Evolutionary conservation across 1,140 invertebrate genomes (phyloP), one percentile per base, ranked within the genome.

Genomic region (Drosophila asahinai): DNA sequence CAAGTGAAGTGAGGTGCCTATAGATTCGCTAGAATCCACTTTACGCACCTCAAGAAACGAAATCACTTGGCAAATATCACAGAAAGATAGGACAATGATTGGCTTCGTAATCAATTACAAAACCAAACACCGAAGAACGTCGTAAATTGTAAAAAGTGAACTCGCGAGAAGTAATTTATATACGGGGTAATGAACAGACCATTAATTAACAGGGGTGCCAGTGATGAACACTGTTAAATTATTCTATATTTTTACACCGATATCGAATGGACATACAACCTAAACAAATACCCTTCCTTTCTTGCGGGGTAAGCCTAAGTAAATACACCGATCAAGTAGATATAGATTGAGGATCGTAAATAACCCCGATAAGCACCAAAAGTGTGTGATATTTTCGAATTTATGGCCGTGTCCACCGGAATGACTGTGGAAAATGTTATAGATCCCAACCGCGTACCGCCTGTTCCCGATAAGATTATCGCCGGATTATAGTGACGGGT

Each of bases 381-480:
- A 58, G 43, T 70, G 49, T 57, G 27, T 54, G 48, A 61, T 62
- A 77, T 43, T 78, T 11, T 38, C 33, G 25, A 63, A 79, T 79
- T 79, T 79, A 79, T 42, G 42, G 40, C 65, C 58, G 57, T 58
- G 51, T 42, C 57, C 52, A 45, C 15, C 5, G 33, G 40, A 48
- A 71, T 79, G 75, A 79, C 65, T 79, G 51, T n/a, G 47, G 36
- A 38, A 79, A 79, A 60, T 59, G 27, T 15, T 51, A 22, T 36
- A 11, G 63, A 68, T 74, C 38, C 47, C 8, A 52, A 42, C 38
- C 30, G 42, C 38, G 15, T 33, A 79, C 42, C 27, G 42, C 25
- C 27, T 47, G 58, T 45, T 47, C 38, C 33, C 47, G 77, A 79
- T 79, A 79, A 79, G 77, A 79, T 79, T 64, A 61, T 42, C 30